These are phyloP conservation scores for Hemitrygon akajei DNA, from an alignment of 2,797 vertebrate genomes.

Conservation along the genomic window DNA sequence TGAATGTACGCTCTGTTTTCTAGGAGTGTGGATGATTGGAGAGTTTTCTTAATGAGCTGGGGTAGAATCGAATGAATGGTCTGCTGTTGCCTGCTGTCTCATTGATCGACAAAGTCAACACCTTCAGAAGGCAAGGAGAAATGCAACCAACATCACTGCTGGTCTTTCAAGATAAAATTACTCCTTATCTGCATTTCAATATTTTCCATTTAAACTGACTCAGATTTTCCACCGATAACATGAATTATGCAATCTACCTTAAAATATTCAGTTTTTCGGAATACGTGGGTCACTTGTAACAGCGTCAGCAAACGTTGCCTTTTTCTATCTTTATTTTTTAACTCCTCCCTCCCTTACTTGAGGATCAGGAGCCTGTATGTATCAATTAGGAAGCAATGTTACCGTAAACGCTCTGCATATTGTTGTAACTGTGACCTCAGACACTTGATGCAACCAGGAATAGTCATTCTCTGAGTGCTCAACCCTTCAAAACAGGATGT, in stretches of 20 bases:
- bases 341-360: neutral
- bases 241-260: neutral
- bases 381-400: neutral
- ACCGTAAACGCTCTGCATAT: neutral
- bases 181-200: neutral
- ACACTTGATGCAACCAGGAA: conserved; percentile 1
- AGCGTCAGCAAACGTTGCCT: neutral
- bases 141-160: neutral
- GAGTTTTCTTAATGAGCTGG: too few species aligned
- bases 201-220: neutral
- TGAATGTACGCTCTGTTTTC: too few species aligned
- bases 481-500: neutral
- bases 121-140: neutral
- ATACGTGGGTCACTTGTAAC: neutral
- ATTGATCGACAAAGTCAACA: neutral
- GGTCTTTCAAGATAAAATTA: neutral
- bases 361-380: neutral
- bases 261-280: neutral
- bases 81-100: too few species aligned
- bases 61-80: too few species aligned
- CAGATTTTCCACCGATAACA: neutral
- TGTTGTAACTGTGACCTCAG: neutral
- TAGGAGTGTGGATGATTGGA: too few species aligned
- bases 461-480: neutral
- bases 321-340: neutral